phyloP scores from a whole-genome alignment of 2,888 invertebrate species.

The Sphaeridia pumilis region DNA sequence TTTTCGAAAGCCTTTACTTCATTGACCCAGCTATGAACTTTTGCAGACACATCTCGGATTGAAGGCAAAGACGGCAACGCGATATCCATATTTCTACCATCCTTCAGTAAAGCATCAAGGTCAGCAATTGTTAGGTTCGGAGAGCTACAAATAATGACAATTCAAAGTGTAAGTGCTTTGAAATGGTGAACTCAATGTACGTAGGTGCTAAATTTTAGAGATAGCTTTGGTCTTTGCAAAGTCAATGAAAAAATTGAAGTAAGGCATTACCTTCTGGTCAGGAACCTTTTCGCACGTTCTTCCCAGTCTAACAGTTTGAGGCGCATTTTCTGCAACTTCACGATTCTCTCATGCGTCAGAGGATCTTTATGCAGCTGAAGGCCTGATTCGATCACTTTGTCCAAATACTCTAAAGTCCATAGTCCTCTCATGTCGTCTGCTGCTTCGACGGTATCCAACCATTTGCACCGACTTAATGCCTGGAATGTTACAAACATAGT shows the following conservation, averaged over 20 bases:
- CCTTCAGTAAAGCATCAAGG: conserved; percentile 57
- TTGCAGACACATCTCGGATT: conserved; percentile 59
- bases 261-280: conserved; percentile 51
- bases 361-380: conserved; percentile 54
- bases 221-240: too few relatives aligned
- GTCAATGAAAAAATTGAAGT: too few relatives aligned
- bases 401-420: conserved; percentile 46
- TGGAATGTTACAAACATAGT: conserved; percentile 23
- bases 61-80: conserved; percentile 65
- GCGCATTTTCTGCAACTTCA: conserved; percentile 50
- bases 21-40: conserved; percentile 61
- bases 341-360: conserved; percentile 55
- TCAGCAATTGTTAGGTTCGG: conserved; percentile 38
- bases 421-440: conserved; percentile 29
- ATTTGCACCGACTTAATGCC: conserved; percentile 58
- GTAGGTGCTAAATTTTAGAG: too few relatives aligned
- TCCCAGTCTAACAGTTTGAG: conserved; percentile 67
- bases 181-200: too few relatives aligned
- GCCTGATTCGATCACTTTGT: conserved; percentile 55
- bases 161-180: too few relatives aligned
- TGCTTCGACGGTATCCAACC: conserved; percentile 56
- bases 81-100: conserved; percentile 63
- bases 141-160: too few relatives aligned
- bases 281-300: conserved; percentile 52
- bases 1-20: conserved; percentile 42